A percentile compares a stretch with the other conserved stretches of the same genome.
Conservation (phyloP, 2,113 vertebrate species). For the Cynopterus brachyotis region DNA sequence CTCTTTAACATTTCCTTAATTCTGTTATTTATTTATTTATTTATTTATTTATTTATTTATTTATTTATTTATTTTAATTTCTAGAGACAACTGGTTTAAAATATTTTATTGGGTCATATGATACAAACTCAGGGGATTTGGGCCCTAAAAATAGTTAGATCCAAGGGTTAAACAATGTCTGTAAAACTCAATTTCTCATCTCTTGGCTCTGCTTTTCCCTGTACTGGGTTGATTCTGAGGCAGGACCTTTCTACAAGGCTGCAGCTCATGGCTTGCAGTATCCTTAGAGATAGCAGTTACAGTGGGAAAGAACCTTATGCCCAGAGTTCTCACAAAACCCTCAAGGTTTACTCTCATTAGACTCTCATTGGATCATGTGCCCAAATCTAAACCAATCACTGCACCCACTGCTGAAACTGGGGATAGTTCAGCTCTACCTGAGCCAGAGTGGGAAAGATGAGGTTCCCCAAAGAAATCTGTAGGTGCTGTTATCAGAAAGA, state of each 20-base stretch:
- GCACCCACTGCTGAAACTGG: background rate
- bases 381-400: background rate
- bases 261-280: background rate
- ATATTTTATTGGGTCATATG: background rate
- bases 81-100: background rate
- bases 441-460: background rate
- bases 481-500: background rate
- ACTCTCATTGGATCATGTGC: background rate
- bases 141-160: background rate
- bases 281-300: background rate
- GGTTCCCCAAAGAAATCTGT: background rate
- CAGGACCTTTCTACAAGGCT: background rate
- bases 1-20: background rate
- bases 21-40: background rate
- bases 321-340: background rate
- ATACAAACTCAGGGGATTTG: background rate
- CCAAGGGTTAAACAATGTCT: background rate
- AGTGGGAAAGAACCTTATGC: background rate
- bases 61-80: background rate
- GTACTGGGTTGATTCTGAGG: background rate
- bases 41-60: background rate
- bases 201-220: background rate
- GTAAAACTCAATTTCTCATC: background rate
- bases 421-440: background rate
- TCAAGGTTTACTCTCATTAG: background rate